These are phyloP conservation scores for Cistogaster globosa DNA, from an alignment of 2,888 invertebrate genomes.

Conservation along the genomic window DNA sequence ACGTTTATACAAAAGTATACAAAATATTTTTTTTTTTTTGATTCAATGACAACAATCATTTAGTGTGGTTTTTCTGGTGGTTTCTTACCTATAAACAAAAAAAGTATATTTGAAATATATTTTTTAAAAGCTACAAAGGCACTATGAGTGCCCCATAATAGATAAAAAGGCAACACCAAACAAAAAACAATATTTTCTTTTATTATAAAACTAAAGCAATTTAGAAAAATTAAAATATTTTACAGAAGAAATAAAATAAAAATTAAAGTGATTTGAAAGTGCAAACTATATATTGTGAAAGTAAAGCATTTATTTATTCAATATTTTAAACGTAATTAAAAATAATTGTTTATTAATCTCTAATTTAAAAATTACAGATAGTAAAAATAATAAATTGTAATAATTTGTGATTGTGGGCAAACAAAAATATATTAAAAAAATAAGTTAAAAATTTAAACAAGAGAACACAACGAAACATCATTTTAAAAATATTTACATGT, in stretches of 20 bases:
- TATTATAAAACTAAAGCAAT: conserved; percentile 4
- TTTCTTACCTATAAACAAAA: conserved; percentile 17
- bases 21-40: too few relatives aligned
- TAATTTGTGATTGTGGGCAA: too few relatives aligned
- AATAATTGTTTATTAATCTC: not conserved
- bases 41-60: conserved; percentile 34
- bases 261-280: not conserved
- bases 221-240: too few relatives aligned
- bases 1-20: conserved; percentile 23
- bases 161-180: not conserved
- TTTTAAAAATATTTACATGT: conserved; percentile 10
- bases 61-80: conserved; percentile 37
- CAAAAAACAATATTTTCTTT: not conserved
- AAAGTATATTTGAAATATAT: conserved; percentile 19
- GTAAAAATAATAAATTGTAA: conserved; percentile 47
- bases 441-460: too few relatives aligned
- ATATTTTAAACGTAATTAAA: not conserved
- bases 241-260: not conserved
- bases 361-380: conserved; percentile 40
- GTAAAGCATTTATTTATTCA: not conserved
- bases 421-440: too few relatives aligned
- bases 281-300: too few relatives aligned
- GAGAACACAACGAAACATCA: conserved; percentile 56
- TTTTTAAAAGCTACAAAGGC: not conserved
- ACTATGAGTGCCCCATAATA: not conserved